A percentile compares a stretch with the other conserved stretches of the same genome.
Evolutionary conservation across 2,797 vertebrate genomes (phyloP).

Genomic region (Hirundo rustica): DNA sequence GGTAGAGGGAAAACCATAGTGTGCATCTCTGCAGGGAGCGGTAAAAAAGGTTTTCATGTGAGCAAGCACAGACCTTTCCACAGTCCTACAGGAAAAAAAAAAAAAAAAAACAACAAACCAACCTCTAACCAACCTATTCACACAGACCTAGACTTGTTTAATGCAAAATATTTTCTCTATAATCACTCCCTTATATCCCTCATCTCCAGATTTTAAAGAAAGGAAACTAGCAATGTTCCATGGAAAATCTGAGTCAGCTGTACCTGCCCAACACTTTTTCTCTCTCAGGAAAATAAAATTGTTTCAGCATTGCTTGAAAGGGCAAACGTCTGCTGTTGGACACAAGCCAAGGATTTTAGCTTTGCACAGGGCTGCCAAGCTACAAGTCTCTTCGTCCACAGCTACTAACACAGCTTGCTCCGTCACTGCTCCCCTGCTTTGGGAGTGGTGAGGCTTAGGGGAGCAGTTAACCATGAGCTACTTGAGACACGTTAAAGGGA

Average conservation of each 20-base stretch:
- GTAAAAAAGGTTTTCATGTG: not conserved
- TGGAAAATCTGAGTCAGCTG: conserved; percentile 8
- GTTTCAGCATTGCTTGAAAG: not conserved
- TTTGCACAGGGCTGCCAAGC: not conserved
- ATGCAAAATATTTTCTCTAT: not conserved
- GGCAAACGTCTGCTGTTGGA: not conserved
- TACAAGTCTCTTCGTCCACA: not conserved
- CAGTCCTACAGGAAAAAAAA: rapidly evolving
- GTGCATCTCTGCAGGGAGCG: not conserved
- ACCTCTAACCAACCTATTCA: not conserved
- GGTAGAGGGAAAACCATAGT: not conserved
- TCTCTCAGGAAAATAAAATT: not conserved
- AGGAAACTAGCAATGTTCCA: not conserved
- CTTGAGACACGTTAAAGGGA: not conserved
- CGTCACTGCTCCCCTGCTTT: not conserved
- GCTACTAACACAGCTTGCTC: not conserved
- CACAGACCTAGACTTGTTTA: not conserved
- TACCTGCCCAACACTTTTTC: not conserved
- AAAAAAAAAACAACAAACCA: rapidly evolving
- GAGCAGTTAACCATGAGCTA: not conserved
- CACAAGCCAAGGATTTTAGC: not conserved
- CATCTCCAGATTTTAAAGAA: not conserved
- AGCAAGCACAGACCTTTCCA: not conserved
- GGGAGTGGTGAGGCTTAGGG: not conserved
- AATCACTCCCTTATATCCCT: not conserved